A percentile compares a stretch with the other conserved stretches of the same genome.
These are phyloP conservation scores for Anguilla japonica DNA, from an alignment of 2,113 vertebrate species.

Conservation along the genomic window DNA sequence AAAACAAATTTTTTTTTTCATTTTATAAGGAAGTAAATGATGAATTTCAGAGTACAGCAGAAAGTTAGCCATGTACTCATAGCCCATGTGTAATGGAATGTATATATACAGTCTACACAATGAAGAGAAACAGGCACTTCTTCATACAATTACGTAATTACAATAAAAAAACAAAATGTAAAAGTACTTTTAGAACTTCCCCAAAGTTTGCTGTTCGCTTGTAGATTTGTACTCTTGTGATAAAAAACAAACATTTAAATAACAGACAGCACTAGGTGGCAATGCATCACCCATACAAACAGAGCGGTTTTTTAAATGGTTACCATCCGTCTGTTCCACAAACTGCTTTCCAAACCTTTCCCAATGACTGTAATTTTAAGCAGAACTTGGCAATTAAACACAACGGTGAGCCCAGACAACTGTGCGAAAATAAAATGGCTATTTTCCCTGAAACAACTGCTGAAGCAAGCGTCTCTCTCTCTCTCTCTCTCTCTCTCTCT, in stretches of 20 bases:
- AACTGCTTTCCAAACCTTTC: neutral
- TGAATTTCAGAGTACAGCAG: neutral
- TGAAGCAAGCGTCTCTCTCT: neutral
- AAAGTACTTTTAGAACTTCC: neutral
- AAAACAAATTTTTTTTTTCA: no score
- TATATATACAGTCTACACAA: neutral
- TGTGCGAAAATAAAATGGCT: neutral
- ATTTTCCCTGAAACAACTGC: neutral
- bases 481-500: neutral
- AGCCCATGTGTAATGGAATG: neutral
- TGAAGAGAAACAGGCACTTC: neutral
- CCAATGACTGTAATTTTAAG: neutral
- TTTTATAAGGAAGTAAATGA: no score
- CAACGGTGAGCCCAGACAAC: neutral
- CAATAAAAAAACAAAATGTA: neutral
- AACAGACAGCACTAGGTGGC: neutral
- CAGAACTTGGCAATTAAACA: slow-evolving; percentile 3
- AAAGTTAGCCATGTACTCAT: neutral
- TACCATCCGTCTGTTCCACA: neutral
- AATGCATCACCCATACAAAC: slow-evolving; percentile 2
- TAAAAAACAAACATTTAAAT: neutral
- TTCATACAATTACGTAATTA: neutral
- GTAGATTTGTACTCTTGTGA: neutral
- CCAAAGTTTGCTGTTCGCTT: neutral
- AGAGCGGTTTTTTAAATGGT: neutral